These are phyloP conservation scores for Ylistrum balloti DNA, from an alignment of 1,140 invertebrate genomes.

Conservation along the genomic window DNA sequence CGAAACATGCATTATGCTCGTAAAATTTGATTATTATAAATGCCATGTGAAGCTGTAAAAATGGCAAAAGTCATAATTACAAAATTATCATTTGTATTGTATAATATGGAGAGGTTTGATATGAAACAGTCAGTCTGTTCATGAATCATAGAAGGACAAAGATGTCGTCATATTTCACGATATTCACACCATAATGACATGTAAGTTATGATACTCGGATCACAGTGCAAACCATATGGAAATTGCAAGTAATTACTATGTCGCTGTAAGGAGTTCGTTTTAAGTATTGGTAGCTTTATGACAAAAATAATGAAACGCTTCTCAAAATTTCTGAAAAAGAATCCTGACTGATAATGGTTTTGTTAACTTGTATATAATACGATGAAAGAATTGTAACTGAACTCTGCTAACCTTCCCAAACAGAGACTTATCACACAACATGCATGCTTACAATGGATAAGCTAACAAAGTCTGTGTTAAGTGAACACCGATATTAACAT, in stretches of 20 bases:
- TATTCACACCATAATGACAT: conserved; percentile 35
- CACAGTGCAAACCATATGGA: conserved; percentile 38
- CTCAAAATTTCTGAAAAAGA: too few relatives aligned
- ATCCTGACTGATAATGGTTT: too few relatives aligned
- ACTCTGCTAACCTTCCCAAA: too few relatives aligned
- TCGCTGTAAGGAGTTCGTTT: neutral
- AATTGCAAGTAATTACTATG: conserved; percentile 12
- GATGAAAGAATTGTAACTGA: too few relatives aligned
- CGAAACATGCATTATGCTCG: neutral
- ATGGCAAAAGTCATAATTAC: conserved; percentile 35
- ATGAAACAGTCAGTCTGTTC: conserved; percentile 33
- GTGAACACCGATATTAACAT: neutral
- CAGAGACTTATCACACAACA: too few relatives aligned
- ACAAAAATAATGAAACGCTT: neutral
- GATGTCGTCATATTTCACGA: conserved; percentile 22
- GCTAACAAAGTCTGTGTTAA: neutral
- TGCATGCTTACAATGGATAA: too few relatives aligned
- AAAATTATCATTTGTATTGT: conserved; percentile 40
- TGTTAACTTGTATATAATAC: too few relatives aligned
- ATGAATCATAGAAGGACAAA: conserved; percentile 7
- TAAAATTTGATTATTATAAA: neutral
- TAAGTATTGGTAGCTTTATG: neutral
- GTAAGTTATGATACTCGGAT: neutral
- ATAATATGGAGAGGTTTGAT: neutral
- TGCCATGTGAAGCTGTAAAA: conserved; percentile 10